Conservation (phyloP, 2,888 invertebrate genomes). For the Willowsia nigromaculata region DNA sequence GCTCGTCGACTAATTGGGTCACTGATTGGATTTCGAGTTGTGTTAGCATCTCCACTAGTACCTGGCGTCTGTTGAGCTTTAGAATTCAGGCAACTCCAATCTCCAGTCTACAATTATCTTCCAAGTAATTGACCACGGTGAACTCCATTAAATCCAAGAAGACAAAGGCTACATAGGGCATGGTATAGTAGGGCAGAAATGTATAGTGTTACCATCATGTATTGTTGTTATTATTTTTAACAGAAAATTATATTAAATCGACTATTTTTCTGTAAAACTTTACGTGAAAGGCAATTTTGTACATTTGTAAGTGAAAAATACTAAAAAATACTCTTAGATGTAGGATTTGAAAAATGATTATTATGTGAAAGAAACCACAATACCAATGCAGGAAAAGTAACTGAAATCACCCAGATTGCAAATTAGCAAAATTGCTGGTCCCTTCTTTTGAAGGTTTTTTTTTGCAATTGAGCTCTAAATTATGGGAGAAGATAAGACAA, state of each 20-base stretch:
- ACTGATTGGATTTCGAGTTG: conserved; percentile 50
- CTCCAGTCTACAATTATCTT: conserved; percentile 70
- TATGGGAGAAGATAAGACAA: neutral
- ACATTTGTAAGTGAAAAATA: too few relatives aligned
- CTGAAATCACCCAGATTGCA: neutral
- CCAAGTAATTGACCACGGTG: conserved; percentile 82
- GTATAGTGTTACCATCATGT: too few relatives aligned
- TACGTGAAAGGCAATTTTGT: too few relatives aligned
- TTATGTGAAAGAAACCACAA: neutral
- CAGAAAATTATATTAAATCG: too few relatives aligned
- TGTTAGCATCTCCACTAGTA: neutral
- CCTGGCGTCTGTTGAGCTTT: conserved; percentile 51
- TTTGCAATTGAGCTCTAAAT: neutral
- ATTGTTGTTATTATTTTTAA: too few relatives aligned
- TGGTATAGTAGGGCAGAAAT: conserved; percentile 66
- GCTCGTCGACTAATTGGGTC: conserved; percentile 56
- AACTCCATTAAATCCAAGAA: conserved; percentile 82
- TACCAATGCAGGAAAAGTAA: neutral
- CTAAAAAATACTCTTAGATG: neutral
- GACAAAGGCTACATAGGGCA: conserved; percentile 81
- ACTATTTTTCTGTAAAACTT: too few relatives aligned
- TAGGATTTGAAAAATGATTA: neutral
- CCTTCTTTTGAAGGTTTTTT: neutral
- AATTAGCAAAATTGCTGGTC: neutral
- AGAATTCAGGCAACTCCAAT: conserved; percentile 20